phyloP scores from a whole-genome alignment of 2,888 invertebrate species.

The Anthoptus insignis region DNA sequence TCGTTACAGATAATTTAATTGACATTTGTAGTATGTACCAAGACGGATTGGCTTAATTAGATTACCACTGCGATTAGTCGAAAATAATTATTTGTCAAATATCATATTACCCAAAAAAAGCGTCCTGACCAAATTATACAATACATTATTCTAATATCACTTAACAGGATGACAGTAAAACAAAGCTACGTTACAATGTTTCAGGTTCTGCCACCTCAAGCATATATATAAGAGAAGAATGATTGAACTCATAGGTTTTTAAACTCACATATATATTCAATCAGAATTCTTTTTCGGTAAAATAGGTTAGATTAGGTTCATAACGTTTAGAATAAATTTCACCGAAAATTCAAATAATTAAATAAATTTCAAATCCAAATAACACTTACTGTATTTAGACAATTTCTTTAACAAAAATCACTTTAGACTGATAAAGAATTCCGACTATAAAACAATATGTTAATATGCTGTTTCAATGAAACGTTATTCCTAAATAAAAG shows the following conservation, averaged over 20 bases:
- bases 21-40: background rate
- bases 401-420: background rate
- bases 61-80: constrained; percentile 15
- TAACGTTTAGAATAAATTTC: no score
- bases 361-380: no score
- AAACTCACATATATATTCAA: background rate
- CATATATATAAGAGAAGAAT: background rate
- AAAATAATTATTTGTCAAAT: constrained; percentile 17
- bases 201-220: background rate
- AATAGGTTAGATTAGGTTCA: no score
- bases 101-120: no score
- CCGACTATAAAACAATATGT: background rate
- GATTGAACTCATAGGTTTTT: background rate
- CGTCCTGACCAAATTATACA: background rate
- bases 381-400: no score
- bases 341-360: no score
- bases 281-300: no score
- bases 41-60: background rate
- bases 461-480: background rate
- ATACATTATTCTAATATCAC: constrained; percentile 69
- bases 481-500: background rate
- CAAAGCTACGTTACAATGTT: constrained; percentile 64
- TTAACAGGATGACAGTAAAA: constrained; percentile 59
- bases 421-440: background rate
- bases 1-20: background rate